Percentiles rank a stretch among this genome's conserved stretches.
phyloP scores from a whole-genome alignment of 2,888 invertebrate species.

The Drosophila emarginata region DNA sequence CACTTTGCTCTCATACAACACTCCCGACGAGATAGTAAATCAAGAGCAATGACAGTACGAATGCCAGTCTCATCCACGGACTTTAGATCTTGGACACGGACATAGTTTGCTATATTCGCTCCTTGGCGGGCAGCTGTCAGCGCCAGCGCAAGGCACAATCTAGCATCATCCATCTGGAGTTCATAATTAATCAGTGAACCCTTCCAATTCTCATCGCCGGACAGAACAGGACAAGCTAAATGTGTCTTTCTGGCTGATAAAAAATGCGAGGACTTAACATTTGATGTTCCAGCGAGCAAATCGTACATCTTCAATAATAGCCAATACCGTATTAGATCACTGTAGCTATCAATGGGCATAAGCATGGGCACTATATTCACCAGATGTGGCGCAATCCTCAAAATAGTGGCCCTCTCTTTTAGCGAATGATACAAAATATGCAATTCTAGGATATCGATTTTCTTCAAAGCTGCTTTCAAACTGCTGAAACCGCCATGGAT shows the following conservation, averaged over 20 bases:
- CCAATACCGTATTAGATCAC: slow-evolving; percentile 99
- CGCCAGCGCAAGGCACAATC: slow-evolving; percentile 98
- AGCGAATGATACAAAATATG: slow-evolving; percentile 99
- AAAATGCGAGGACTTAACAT: slow-evolving; percentile 96
- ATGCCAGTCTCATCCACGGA: slow-evolving; percentile 81
- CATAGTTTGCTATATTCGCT: slow-evolving; percentile 97
- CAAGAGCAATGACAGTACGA: slow-evolving; percentile 85
- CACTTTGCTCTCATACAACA: slow-evolving; percentile 93
- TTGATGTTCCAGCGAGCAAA: slow-evolving; percentile 95
- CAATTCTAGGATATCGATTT: slow-evolving; percentile 94
- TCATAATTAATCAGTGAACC: slow-evolving; percentile 99
- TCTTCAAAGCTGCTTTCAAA: slow-evolving; percentile 96
- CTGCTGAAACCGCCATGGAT: slow-evolving; percentile 99
- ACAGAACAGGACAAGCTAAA: slow-evolving; percentile 97
- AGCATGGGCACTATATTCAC: slow-evolving; percentile 94
- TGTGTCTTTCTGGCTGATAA: slow-evolving; percentile 95
- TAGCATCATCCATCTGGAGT: slow-evolving; percentile 99
- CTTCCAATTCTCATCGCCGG: slow-evolving; percentile 80
- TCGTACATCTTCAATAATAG: slow-evolving; percentile 99
- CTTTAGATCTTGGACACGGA: slow-evolving; percentile 89
- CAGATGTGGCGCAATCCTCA: slow-evolving; percentile 97
- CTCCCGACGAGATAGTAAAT: slow-evolving; percentile 90
- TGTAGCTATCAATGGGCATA: slow-evolving; percentile 98
- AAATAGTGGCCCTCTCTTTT: slow-evolving; percentile 95
- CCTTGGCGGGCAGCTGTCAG: slow-evolving; percentile 97